A percentile compares a stretch with the other conserved stretches of the same genome.
phyloP scores from a whole-genome alignment of 2,888 invertebrate species.

The Crematogaster levior region DNA sequence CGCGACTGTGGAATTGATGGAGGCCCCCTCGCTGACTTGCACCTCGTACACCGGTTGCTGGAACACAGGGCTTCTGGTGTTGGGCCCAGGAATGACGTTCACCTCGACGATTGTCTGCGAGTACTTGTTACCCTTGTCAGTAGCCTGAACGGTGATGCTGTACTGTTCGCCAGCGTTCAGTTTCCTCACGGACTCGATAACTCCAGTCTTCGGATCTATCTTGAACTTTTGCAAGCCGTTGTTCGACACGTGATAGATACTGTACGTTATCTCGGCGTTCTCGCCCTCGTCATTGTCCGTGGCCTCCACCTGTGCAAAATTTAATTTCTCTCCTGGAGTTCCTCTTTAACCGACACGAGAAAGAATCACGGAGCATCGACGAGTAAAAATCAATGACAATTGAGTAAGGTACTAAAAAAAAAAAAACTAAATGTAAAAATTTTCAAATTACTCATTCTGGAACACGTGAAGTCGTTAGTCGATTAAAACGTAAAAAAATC shows the following conservation, averaged over 20 bases:
- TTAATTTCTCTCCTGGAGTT: background rate
- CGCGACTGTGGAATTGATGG: slow-evolving; percentile 94
- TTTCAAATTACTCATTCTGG: background rate
- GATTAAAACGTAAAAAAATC: slow-evolving; percentile 47
- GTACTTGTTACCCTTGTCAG: slow-evolving; percentile 92
- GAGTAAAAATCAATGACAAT: background rate
- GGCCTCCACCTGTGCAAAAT: slow-evolving; percentile 89
- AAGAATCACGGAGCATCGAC: background rate
- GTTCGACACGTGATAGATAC: slow-evolving; percentile 96
- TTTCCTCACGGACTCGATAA: slow-evolving; percentile 92
- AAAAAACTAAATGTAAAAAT: background rate
- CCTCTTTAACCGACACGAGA: too few species aligned
- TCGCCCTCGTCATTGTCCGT: slow-evolving; percentile 94
- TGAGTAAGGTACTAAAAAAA: background rate
- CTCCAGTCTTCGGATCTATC: slow-evolving; percentile 92
- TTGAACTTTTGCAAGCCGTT: slow-evolving; percentile 95
- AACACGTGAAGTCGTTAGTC: background rate
- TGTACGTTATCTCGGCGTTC: slow-evolving; percentile 93
- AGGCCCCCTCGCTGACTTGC: slow-evolving; percentile 95
- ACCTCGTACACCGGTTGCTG: slow-evolving; percentile 94
- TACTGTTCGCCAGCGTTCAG: slow-evolving; percentile 95
- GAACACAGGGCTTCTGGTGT: slow-evolving; percentile 93
- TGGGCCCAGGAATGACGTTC: slow-evolving; percentile 93
- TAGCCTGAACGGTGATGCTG: slow-evolving; percentile 94
- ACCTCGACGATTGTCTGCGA: slow-evolving; percentile 95